Percentiles rank a stretch among this genome's conserved stretches.
These are phyloP conservation scores for Polia nebulosa DNA, from an alignment of 2,888 invertebrate genomes.

Conservation along the genomic window DNA sequence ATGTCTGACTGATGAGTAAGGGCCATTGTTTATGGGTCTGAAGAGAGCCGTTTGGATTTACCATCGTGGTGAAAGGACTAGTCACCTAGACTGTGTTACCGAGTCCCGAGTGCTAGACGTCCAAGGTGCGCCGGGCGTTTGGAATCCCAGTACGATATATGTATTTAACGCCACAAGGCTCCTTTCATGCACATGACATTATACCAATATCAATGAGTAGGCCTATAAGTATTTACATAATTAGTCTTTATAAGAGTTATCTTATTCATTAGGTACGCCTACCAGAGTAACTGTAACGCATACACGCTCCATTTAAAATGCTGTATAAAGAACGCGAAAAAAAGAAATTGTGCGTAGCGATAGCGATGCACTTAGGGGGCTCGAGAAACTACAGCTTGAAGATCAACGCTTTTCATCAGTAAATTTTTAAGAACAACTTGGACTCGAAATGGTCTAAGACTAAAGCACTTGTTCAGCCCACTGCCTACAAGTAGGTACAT, in stretches of 20 bases:
- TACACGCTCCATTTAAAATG: constrained; percentile 22
- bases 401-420: neutral
- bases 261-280: neutral
- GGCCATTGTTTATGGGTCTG: too few relatives aligned
- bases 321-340: constrained; percentile 2
- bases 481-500: too few relatives aligned
- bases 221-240: neutral
- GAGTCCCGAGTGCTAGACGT: too few relatives aligned
- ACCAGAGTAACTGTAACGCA: constrained; percentile 1
- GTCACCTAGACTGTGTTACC: too few relatives aligned
- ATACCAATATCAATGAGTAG: neutral
- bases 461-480: neutral
- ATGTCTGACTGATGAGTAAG: too few relatives aligned
- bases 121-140: too few relatives aligned
- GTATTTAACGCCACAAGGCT: too few relatives aligned
- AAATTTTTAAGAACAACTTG: neutral
- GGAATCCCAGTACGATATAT: too few relatives aligned
- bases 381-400: neutral
- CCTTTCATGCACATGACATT: too few relatives aligned
- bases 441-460: neutral
- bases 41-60: too few relatives aligned
- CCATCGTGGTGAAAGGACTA: too few relatives aligned
- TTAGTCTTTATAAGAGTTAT: neutral
- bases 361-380: constrained; percentile 5
- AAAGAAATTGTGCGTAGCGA: constrained; percentile 10